phyloP scores from a whole-genome alignment of 2,888 invertebrate genomes.

The Drosophila stalkeri region DNA sequence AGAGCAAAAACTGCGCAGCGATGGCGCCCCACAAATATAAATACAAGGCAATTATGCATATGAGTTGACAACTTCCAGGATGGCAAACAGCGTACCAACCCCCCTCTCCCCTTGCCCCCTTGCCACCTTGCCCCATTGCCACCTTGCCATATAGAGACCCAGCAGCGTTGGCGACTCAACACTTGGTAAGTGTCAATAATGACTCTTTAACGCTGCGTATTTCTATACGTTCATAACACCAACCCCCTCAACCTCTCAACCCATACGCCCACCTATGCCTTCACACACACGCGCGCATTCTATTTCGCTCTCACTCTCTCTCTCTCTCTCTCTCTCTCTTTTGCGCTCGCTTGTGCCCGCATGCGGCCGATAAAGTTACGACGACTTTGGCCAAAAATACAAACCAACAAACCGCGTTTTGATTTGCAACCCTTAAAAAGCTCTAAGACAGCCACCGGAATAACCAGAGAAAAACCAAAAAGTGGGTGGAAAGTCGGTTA shows the following conservation, averaged over 20 bases:
- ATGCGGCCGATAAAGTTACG: conserved; percentile 66
- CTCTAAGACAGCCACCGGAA: conserved; percentile 65
- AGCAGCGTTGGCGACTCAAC: conserved; percentile 28
- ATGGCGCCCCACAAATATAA: conserved; percentile 58
- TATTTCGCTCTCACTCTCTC: not conserved
- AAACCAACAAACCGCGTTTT: conserved; percentile 81
- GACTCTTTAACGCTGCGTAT: conserved; percentile 63
- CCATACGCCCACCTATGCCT: conserved; percentile 10
- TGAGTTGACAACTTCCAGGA: conserved; percentile 76
- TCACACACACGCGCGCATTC: not conserved
- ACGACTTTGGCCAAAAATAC: conserved; percentile 80
- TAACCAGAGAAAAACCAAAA: conserved; percentile 69
- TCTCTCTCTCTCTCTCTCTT: not conserved
- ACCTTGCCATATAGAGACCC: not conserved
- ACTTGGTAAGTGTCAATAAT: conserved; percentile 80
- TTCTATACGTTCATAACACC: conserved; percentile 11
- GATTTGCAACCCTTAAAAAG: conserved; percentile 79
- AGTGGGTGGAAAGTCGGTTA: conserved; percentile 78
- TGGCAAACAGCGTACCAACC: too few species aligned
- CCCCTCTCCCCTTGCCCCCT: not conserved
- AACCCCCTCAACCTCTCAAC: conserved; percentile 5
- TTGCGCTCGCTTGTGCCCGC: conserved; percentile 12
- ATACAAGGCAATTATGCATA: conserved; percentile 77
- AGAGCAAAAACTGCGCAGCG: conserved; percentile 65
- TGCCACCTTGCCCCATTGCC: too few species aligned